Base-by-base conservation (phyloP, 2,888 invertebrate genomes). In the Saturnia japonica region DNA sequence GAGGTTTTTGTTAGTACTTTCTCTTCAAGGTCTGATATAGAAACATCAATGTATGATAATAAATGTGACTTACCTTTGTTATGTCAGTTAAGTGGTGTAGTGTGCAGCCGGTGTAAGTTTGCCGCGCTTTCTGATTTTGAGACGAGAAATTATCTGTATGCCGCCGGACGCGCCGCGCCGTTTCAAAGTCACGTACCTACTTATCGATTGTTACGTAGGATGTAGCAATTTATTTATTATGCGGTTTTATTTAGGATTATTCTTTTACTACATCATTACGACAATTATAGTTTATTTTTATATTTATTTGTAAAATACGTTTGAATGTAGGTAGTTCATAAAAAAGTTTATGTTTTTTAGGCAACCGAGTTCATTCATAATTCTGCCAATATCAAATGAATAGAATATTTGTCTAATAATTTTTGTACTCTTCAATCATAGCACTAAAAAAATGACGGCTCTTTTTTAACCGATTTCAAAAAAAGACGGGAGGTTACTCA, bases 41-140 rank as follows among this genome's bases (percentile, higher is more conserved):
- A 74, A 72, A n/a, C 72, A n/a, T 74, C 83, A 82, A 81, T 88
- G 88, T 72, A 82, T 74, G 42, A 14, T 43, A 7, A 47, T 45
- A 6, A 25, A 14, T 62, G 40, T 66, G 72, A 73, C 8, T 57
- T 62, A 28, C 70, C 72, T 74, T 71, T 78, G 72, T 70, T 67
- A 71, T 74, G 68, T 68, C 64, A 64, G 57, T 72, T 34, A 71
- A 12, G 47, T 75, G 70, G 79, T 81, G 74, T 71, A 77, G 77
- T 60, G 70, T 70, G 72, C 73, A 77, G 80, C 72, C 76, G 82
- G 82, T 83, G 84, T 82, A 82, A 81, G 81, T 85, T 84, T 89
- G 87, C 88, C 83, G 89, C 93, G 93, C 93, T 93, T 93, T 93
- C 93, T 93, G 93, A 93, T 93, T 93, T 91, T 90, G 85, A 86